Evolutionary conservation across 1,140 invertebrate species (phyloP), one percentile per base, ranked within the genome.

Genomic region (Drosophila tsacasi): DNA sequence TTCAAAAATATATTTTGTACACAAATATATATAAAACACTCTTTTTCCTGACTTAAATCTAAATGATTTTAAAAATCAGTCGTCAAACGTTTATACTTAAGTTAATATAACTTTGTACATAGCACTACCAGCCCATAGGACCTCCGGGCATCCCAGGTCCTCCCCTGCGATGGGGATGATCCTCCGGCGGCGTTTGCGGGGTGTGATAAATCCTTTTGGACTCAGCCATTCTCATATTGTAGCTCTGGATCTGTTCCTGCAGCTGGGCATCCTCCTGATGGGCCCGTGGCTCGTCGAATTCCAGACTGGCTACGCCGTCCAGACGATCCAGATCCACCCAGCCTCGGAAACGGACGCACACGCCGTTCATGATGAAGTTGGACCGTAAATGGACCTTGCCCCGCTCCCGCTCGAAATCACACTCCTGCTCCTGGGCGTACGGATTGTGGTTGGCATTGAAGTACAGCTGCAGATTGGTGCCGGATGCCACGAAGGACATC

Each of bases 301-400:
- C 98, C 47, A 99, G 92, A 84, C 97, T 98, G 2, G 97, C 98
- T 21, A 97, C 96, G 0, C 98, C 98, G 92, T 99, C 98, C 50
- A 99, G 94, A n/a, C 98, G 95, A 83, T 99, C 97, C 83, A 99
- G 92, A 92, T 99, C 98, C 69, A 99, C 94, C 96, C 97, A 99
- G 6, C 98, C 98, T n/a, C 97, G 95, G 97, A 98, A 99, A 83
- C 97, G 94, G 1, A 99, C 98, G 94, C 98, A 99, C 0, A 99
- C 98, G 0, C 98, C 98, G 93, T 99, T 99, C 97, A 99, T 97
- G 82, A 99, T 99, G 92, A 99, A 97, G 57, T 95, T 95, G 8
- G 98, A 98, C 73, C 97, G 96, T 57, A 99, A 94, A 93, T 99
- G 97, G 94, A 99, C 98, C 95, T 99, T 99, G 80, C 98, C 98